Conservation (phyloP, 2,113 vertebrate genomes). For the Silurus meridionalis region DNA sequence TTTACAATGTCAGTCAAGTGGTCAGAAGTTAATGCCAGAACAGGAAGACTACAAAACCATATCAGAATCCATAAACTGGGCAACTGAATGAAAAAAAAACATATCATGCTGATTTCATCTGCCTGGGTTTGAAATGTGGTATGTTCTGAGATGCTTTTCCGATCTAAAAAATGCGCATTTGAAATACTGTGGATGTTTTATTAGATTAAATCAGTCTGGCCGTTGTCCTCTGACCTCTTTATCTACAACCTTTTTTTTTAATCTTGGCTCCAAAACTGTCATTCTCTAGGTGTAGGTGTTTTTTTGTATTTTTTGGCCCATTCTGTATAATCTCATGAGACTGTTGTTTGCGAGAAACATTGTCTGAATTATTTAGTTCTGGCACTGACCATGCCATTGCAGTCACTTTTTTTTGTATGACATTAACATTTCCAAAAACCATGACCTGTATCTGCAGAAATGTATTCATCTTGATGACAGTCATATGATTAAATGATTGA, state of each 20-base stretch:
- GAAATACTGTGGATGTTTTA: background rate
- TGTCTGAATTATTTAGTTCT: background rate
- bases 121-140: background rate
- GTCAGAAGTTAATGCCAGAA: background rate
- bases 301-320: background rate
- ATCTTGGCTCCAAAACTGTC: background rate
- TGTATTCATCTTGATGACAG: background rate
- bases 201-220: background rate
- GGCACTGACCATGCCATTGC: background rate
- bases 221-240: background rate
- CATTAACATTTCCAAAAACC: background rate
- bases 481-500: background rate
- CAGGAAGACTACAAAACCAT: background rate
- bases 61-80: background rate
- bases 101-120: background rate
- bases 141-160: background rate
- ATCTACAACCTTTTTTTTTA: background rate
- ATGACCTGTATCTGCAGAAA: background rate
- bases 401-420: background rate
- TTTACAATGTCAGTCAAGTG: background rate
- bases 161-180: background rate
- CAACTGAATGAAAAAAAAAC: background rate
- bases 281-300: background rate
- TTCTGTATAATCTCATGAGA: background rate
- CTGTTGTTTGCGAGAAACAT: background rate